Base-by-base conservation (phyloP, 2,888 invertebrate species). In the Cryptocephalus moraei region DNA sequence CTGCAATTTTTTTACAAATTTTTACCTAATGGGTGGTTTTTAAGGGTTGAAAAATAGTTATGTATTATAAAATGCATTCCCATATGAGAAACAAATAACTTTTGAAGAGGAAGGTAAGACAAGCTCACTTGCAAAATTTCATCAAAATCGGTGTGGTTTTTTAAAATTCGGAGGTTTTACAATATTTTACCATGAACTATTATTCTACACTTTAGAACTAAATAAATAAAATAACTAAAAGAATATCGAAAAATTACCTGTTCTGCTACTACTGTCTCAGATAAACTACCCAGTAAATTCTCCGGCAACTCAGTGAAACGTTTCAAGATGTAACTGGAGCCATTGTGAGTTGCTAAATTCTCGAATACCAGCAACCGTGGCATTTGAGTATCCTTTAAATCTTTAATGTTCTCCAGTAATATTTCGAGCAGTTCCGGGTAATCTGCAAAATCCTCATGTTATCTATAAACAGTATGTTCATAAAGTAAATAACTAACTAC, bases 401-500 rank as follows among this genome's bases (percentile, higher is more conserved):
- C 47, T 39, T 55, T 53, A 1, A 60, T 49, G 40, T 56, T 57
- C 13, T 53, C 51, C 10, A 61, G 31, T 13, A 62, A 43, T 8
- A 56, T 51, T 22, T 54, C 51, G 3, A 53, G 51, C 40, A 58
- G 39, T 36, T 49, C 51, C 33, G n/a, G 39, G 40, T 45, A 38
- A 42, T 50, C 61, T 61, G 45, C 32, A 40, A 12, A 4, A 22
- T 4, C 13, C 2, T 6, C 12, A 10, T 9, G n/a, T 9, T 34
- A n/a, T n/a, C 34, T 9, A 36, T 36, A 4, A 11, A 36, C 36
- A 36, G 33, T 43, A 10, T 33, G 43, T 10, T 9, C n/a, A 33
- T 9, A 33, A 2, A 9, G 33, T 22, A 44, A 14, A 10, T 33
- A 46, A 41, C 22, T 39, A 50, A 32, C 49, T 57, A 75, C 75